phyloP scores from a whole-genome alignment of 2,113 vertebrate species.

The Oxyruncus cristatus region DNA sequence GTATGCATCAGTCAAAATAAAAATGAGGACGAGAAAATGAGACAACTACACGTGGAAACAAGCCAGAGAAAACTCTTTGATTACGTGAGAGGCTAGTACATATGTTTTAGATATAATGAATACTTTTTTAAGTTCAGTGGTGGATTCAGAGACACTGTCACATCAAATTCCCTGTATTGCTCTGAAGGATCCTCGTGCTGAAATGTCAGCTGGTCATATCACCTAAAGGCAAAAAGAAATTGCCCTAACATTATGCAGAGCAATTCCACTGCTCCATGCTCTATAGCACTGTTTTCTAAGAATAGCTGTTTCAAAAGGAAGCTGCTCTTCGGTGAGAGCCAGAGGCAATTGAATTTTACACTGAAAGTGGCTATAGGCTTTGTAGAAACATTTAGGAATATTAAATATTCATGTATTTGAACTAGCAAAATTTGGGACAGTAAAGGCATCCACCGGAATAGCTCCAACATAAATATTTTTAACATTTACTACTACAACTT shows the following conservation, averaged over 20 bases:
- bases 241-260: conserved; percentile 28
- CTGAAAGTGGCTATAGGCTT: conserved; percentile 3
- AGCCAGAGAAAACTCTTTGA: not conserved
- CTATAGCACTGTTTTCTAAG: conserved; percentile 20
- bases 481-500: not conserved
- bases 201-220: conserved; percentile 52
- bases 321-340: not conserved
- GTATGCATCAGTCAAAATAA: not conserved
- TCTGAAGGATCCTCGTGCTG: conserved; percentile 46
- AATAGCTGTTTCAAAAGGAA: conserved; percentile 30
- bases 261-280: not conserved
- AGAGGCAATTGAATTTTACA: conserved; percentile 38
- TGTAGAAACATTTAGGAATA: conserved; percentile 35
- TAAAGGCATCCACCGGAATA: not conserved
- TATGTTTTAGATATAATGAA: not conserved
- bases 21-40: not conserved
- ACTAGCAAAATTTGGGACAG: conserved; percentile 8
- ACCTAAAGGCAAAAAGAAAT: conserved; percentile 49
- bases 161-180: conserved; percentile 26
- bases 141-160: conserved; percentile 45
- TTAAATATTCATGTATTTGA: conserved; percentile 37
- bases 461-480: not conserved
- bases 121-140: conserved; percentile 2
- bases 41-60: not conserved
- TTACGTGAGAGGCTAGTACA: not conserved